phyloP scores from a whole-genome alignment of 2,797 vertebrate species.

The Pelodytes ibericus region DNA sequence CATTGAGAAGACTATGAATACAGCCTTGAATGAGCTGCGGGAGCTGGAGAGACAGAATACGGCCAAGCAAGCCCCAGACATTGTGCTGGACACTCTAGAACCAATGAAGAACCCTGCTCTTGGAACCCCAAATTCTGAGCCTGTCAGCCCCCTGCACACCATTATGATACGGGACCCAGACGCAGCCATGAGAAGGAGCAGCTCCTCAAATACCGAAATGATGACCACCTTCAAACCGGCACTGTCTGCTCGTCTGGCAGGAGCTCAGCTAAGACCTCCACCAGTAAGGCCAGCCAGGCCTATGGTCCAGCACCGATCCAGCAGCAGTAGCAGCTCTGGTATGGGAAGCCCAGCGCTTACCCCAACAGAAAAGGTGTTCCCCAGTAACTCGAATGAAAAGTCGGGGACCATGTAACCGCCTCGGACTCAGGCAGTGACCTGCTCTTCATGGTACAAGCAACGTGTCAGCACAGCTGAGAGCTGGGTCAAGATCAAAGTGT shows the following conservation, averaged over 20 bases:
- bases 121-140: slow-evolving; percentile 78
- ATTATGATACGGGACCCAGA: slow-evolving; percentile 92
- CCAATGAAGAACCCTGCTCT: slow-evolving; percentile 84
- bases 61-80: slow-evolving; percentile 90
- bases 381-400: slow-evolving; percentile 78
- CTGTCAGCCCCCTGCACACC: slow-evolving; percentile 89
- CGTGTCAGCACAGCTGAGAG: not conserved
- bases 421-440: not conserved
- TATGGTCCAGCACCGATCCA: slow-evolving; percentile 85
- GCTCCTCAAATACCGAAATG: slow-evolving; percentile 88
- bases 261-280: slow-evolving; percentile 83
- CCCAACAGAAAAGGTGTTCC: slow-evolving; percentile 88
- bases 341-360: slow-evolving; percentile 88
- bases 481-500: not conserved
- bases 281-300: slow-evolving; percentile 84
- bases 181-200: slow-evolving; percentile 85
- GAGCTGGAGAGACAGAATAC: slow-evolving; percentile 95
- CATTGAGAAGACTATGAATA: slow-evolving; percentile 97
- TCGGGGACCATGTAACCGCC: slow-evolving; percentile 76
- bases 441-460: not conserved
- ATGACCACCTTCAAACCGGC: slow-evolving; percentile 94
- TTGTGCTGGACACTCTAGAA: slow-evolving; percentile 93
- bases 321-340: slow-evolving; percentile 89
- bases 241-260: slow-evolving; percentile 80
- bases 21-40: slow-evolving; percentile 88